A percentile compares a stretch with the other conserved stretches of the same genome.
These are phyloP conservation scores for Myotis pilosus DNA, from an alignment of 2,797 vertebrate species.

Conservation along the genomic window DNA sequence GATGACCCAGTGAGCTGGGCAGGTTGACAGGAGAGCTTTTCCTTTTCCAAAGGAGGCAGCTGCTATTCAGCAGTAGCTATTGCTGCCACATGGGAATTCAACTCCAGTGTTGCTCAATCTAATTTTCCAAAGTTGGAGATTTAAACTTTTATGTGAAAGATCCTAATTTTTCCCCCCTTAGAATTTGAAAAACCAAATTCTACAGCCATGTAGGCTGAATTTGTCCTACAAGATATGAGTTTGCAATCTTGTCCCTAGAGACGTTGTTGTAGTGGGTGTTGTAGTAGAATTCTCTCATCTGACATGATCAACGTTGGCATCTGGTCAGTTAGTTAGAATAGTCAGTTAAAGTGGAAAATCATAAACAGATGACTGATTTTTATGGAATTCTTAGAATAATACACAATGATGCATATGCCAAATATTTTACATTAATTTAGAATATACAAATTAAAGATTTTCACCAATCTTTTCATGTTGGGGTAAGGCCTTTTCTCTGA, in stretches of 20 bases:
- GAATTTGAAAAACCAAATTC: background rate
- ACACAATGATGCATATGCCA: background rate
- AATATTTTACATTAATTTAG: background rate
- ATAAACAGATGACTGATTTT: background rate
- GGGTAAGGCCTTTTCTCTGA: background rate
- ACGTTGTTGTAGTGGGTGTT: background rate
- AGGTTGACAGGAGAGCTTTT: fast-evolving
- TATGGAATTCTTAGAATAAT: background rate
- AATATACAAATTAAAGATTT: background rate
- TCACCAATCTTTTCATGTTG: background rate
- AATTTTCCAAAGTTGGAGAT: background rate
- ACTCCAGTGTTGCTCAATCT: background rate
- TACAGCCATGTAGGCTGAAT: background rate
- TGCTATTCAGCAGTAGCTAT: fast-evolving
- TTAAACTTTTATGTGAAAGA: constrained; percentile 6
- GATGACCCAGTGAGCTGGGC: background rate
- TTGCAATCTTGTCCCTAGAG: background rate
- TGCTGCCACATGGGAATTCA: background rate
- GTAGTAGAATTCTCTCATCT: background rate
- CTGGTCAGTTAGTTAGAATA: background rate
- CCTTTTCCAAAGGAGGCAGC: background rate
- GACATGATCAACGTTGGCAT: background rate
- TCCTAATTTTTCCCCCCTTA: background rate
- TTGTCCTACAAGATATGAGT: background rate
- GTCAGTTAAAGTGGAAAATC: background rate